These are phyloP conservation scores for Gorsachius magnificus DNA, from an alignment of 2,797 vertebrate species.

Conservation along the genomic window DNA sequence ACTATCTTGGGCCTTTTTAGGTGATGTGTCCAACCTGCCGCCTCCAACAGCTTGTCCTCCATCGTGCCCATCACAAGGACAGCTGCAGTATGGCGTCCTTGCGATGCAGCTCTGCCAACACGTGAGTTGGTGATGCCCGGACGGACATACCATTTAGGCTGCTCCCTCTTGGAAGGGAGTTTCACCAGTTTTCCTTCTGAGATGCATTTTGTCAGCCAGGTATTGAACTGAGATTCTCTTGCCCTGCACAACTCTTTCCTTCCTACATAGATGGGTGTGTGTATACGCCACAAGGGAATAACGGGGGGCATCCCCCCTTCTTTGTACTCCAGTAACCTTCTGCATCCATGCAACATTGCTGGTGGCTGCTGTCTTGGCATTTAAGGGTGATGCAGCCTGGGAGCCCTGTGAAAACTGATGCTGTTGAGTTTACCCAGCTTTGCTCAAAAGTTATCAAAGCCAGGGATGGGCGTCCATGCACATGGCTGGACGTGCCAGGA, in stretches of 20 bases:
- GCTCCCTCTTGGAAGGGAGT: not conserved
- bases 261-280: not conserved
- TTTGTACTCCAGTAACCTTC: not conserved
- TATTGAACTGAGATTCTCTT: not conserved
- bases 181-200: not conserved
- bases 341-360: rapidly evolving
- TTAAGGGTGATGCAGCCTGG: not conserved
- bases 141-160: rapidly evolving
- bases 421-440: not conserved
- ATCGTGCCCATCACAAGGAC: not conserved
- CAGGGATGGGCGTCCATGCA: not conserved
- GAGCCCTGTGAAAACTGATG: not conserved
- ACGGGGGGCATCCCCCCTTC: rapidly evolving
- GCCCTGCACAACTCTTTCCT: not conserved
- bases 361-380: not conserved
- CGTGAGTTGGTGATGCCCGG: not conserved
- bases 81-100: rapidly evolving
- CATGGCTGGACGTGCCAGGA: constrained; percentile 14
- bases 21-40: not conserved
- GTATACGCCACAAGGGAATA: not conserved
- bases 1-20: not conserved
- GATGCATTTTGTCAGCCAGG: rapidly evolving
- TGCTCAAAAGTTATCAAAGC: not conserved
- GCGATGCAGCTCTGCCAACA: not conserved
- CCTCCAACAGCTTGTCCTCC: not conserved